Base-by-base conservation (phyloP, 1,140 invertebrate species). In the Micrasema longulum region DNA sequence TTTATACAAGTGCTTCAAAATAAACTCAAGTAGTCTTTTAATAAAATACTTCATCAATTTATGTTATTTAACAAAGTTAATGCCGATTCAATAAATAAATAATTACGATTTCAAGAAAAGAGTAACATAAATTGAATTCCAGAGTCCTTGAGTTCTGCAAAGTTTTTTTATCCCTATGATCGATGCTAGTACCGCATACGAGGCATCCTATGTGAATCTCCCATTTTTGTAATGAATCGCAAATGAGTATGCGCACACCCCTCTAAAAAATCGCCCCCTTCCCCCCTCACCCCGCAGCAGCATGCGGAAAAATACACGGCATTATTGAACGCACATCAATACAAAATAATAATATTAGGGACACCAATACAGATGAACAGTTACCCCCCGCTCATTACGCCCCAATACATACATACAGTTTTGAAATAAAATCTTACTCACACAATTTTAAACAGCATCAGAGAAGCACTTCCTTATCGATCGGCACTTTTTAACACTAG, bases 351-450 rank as follows among this genome's bases (percentile, higher is more conserved):
- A 75, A 72, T 75, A 75, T 75, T 71, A 63, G 63, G 62, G 62
- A 26, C 18, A 60, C 55, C 1, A 60, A 60, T 20, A 60, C 55
- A 38, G n/a, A 31, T 55, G 52, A 55, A 18, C 35, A 68, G 64
- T 45, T 69, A 75, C 52, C 75, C 72, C 76, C 55, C 52, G 67
- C 67, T 71, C 76, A 75, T 79, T 76, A 76, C 72, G 69, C 68
- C 77, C 78, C 76, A 78, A 72, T 45, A 57, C 68, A 70, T 79
- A 78, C 79, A 77, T 73, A 71, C 66, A 69, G 62, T 77, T 76
- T 73, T 72, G 73, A 74, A 73, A 76, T 74, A 70, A 73, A 76
- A 78, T 76, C 74, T 77, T 76, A 76, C 71, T 65, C 68, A 75
- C 73, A 75, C 73, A 75, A 75, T 75, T 75, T 75, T 75, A 75